Evolutionary conservation across 2,888 invertebrate genomes (phyloP), one percentile per base, ranked within the genome.

Genomic region (Parnassius mnemosyne): DNA sequence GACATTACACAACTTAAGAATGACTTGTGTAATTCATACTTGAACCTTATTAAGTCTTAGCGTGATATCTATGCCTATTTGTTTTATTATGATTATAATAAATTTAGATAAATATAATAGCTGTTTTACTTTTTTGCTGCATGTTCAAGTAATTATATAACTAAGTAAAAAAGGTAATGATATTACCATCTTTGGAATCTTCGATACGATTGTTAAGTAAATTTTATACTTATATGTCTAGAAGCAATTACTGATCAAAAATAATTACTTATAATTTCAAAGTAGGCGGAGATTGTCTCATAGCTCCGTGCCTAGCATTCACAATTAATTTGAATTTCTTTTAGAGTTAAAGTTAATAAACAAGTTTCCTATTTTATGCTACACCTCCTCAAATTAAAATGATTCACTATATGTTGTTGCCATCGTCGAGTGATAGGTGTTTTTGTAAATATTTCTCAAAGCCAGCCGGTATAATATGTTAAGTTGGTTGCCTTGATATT

Each of bases 401-500:
- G 88, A 89, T 77, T 89, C 87, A 89, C 74, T 68, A 75, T 76
- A 80, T 81, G 76, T 70, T 73, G 78, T 75, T 80, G 76, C 71
- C 73, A 77, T 79, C 69, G 69, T 68, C 63, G 68, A 68, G 66
- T 69, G 66, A 72, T 71, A 75, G 68, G 71, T 71, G 73, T 73
- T 78, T 78, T 71, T 76, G 78, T 80, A 73, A 70, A 69, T 74
- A 74, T 71, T 69, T 64, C 68, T 72, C 74, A 75, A 76, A 82
- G 70, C 73, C 71, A 70, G 71, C 65, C 61, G 69, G 69, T 67
- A 64, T 7, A 34, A 34, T 70, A 67, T 73, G 69, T 78, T 71
- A 76, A 83, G 83, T 76, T 63, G 87, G 71, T 80, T 73, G 72
- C 89, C 89, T 89, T 89, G 89, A 85, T 87, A 89, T 88, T 89